Percentiles rank a stretch among this genome's conserved stretches.
These are phyloP conservation scores for Chaetura pelagica DNA, from an alignment of 2,113 vertebrate genomes.

Conservation along the genomic window DNA sequence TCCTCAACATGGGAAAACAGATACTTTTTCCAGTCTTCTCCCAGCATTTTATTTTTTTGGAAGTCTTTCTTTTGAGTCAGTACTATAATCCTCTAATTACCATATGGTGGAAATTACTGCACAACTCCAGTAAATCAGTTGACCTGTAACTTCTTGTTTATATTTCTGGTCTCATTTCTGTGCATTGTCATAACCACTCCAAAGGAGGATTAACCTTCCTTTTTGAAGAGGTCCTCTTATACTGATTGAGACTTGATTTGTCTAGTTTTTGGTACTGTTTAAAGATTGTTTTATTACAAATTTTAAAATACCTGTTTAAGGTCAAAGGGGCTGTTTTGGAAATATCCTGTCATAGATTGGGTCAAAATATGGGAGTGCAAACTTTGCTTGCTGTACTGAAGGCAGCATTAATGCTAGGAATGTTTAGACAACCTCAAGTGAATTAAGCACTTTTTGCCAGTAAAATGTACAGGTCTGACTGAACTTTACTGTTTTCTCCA, in stretches of 20 bases:
- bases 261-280: constrained; percentile 35
- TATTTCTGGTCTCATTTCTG: constrained; percentile 37
- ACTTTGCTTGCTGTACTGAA: not conserved
- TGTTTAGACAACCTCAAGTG: not conserved
- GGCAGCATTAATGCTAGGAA: not conserved
- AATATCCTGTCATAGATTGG: not conserved
- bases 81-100: not conserved
- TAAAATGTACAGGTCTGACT: not conserved
- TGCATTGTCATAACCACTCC: not conserved
- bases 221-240: not conserved
- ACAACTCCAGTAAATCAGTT: constrained; percentile 35
- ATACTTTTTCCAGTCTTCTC: not conserved
- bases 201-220: not conserved
- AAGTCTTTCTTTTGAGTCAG: not conserved
- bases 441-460: not conserved
- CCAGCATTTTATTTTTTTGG: not conserved
- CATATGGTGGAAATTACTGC: not conserved
- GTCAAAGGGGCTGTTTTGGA: constrained; percentile 20
- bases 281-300: not conserved
- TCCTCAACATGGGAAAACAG: not conserved
- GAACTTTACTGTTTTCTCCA: not conserved
- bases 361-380: not conserved
- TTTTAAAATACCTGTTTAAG: constrained; percentile 26
- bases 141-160: not conserved
- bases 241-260: constrained; percentile 1